Conservation (phyloP, 2,113 vertebrate species). For the Phoenicopterus ruber region DNA sequence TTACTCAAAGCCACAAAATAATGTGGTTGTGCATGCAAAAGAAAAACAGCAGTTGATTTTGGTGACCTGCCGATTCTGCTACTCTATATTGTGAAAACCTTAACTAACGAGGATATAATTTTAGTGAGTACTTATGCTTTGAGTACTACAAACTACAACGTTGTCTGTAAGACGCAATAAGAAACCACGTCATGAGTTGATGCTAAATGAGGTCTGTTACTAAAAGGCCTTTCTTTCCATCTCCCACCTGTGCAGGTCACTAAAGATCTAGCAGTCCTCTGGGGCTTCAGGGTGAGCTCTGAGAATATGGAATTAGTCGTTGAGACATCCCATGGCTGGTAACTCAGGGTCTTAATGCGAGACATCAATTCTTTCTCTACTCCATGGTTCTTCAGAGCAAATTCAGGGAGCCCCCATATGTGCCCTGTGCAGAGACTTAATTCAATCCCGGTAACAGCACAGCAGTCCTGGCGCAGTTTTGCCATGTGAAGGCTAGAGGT, state of each 20-base stretch:
- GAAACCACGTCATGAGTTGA: accelerated
- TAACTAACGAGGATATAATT: background rate
- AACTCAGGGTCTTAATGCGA: background rate
- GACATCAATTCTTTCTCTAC: background rate
- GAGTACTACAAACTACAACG: too few relatives aligned
- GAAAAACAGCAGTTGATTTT: background rate
- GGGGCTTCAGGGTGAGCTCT: background rate
- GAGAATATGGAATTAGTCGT: background rate
- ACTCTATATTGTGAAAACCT: background rate
- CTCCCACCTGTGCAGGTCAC: background rate
- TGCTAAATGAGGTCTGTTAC: background rate
- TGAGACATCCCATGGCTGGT: background rate
- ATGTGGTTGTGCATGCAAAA: background rate
- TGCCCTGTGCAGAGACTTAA: background rate
- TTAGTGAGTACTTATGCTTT: background rate
- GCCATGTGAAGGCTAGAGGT: background rate
- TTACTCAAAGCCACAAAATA: background rate
- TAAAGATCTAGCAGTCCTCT: background rate
- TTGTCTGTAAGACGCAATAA: background rate
- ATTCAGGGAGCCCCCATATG: background rate
- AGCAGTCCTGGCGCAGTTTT: background rate
- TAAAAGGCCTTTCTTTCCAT: background rate
- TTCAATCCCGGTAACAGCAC: background rate
- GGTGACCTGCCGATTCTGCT: background rate
- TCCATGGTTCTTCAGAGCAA: background rate